Percentiles rank a stretch among this genome's conserved stretches.
Evolutionary conservation across 2,888 invertebrate genomes (phyloP).

Genomic region (Junonia oenone): DNA sequence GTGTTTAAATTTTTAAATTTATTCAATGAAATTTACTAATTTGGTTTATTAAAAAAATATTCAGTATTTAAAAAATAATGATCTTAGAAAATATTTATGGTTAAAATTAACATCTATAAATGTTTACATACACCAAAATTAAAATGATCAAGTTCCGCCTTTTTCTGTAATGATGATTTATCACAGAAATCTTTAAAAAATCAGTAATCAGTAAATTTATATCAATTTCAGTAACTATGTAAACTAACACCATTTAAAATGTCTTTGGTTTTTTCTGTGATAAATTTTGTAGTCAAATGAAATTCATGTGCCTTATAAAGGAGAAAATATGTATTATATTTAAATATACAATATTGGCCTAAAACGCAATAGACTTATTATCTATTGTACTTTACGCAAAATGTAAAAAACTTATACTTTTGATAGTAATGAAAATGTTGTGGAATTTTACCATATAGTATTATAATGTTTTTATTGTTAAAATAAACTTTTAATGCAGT

Average conservation of each 20-base stretch:
- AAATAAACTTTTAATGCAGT: not conserved
- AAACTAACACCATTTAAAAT: not conserved
- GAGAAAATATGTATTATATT: conserved; percentile 3
- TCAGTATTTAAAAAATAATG: conserved; percentile 16
- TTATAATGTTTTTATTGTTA: not conserved
- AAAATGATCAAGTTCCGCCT: not conserved
- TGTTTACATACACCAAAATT: not conserved
- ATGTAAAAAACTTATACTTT: not conserved
- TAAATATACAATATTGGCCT: not conserved
- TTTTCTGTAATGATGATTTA: not conserved
- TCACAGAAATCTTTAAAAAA: conserved; percentile 7
- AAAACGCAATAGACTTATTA: not conserved
- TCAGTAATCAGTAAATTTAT: not conserved
- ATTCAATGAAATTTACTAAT: not conserved
- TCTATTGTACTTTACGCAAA: not conserved
- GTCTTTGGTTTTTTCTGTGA: conserved; percentile 17
- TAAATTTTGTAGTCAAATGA: conserved; percentile 17
- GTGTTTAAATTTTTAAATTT: conserved; percentile 3
- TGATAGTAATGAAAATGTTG: not conserved
- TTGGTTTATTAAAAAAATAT: not conserved
- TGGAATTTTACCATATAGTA: not conserved
- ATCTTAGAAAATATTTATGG: conserved; percentile 5
- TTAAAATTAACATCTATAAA: not conserved
- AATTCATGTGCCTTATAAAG: conserved; percentile 26
- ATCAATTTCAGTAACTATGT: not conserved